Base-by-base conservation (phyloP, 2,113 vertebrate species). In the Syrrhaptes paradoxus region DNA sequence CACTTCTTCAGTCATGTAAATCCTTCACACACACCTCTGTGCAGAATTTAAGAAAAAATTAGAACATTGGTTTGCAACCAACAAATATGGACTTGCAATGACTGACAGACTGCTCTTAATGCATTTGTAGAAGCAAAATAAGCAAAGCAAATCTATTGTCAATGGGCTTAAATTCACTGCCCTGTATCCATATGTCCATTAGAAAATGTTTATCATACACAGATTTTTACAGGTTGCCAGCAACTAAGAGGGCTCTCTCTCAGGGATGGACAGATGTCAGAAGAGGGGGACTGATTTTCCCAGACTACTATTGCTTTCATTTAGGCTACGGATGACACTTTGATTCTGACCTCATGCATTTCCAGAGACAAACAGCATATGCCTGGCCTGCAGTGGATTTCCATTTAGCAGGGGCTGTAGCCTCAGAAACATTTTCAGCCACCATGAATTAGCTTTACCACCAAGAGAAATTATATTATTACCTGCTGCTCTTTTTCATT, bases 31-130 rank as follows among this genome's bases (percentile, higher is more conserved):
- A 20, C 16, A 7, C 26, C 36, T 87, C 49, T 5, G 36, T 10
- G 54, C n/a, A 32, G 76, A 79, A 76, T 82, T 71, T n/a, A 87
- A 87, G 32, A 76, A 68, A 32, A 85, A 87, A 89, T 89, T 66
- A 78, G 62, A 91, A 68, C 70, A 29, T 8, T 52, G 57, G 48
- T 81, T 89, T 95, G 89, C 80, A 85, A 90, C 19, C 48, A 51
- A 21, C 52, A 52, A 68, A 81, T 63, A 32, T 67, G 68, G 26
- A 41, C 71, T 57, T 68, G 24, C 36, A 46, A 5, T 28, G 57
- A 57, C 54, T 78, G 89, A 75, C 61, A 34, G 52, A 59, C 38
- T 63, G 52, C 57, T 84, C 49, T 84, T 92, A 55, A 81, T 74
- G 61, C 52, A n/a, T 63, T 71, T 78, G 57, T 55, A 81, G 43